Evolutionary conservation across 2,113 vertebrate genomes (phyloP).

Genomic region (Ranitomeya imitator): DNA sequence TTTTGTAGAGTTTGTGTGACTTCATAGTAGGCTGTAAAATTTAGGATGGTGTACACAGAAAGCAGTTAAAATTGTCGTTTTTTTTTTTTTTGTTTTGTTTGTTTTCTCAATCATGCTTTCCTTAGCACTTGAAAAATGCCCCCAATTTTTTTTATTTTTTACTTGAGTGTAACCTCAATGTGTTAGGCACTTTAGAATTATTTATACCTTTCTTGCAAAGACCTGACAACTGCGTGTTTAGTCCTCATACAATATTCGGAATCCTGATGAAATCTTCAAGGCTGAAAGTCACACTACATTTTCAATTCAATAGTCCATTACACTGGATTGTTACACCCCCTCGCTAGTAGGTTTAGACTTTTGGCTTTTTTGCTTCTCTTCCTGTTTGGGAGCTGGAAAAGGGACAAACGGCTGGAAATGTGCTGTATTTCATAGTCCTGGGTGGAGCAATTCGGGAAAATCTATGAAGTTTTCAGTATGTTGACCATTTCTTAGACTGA

Average conservation of each 20-base stretch:
- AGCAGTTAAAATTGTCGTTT: too few relatives aligned
- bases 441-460: conserved; percentile 35
- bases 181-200: background rate
- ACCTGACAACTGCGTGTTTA: background rate
- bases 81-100: too few relatives aligned
- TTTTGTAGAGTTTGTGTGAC: too few relatives aligned
- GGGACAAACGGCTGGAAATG: conserved; percentile 51
- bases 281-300: background rate
- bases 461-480: conserved; percentile 5
- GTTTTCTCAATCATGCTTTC: too few relatives aligned
- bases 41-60: too few relatives aligned
- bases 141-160: too few relatives aligned
- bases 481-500: conserved; percentile 44
- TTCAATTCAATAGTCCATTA: conserved; percentile 15
- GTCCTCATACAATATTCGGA: background rate
- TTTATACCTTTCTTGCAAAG: background rate
- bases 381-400: conserved; percentile 52
- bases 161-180: too few relatives aligned
- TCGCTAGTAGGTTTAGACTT: conserved; percentile 33
- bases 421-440: conserved; percentile 37
- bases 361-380: conserved; percentile 38
- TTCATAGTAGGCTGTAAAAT: too few relatives aligned
- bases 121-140: too few relatives aligned
- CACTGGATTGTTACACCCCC: conserved; percentile 15
- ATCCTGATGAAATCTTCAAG: background rate